Conservation (phyloP, 2,113 vertebrate species). For the Copsychus sechellarum region DNA sequence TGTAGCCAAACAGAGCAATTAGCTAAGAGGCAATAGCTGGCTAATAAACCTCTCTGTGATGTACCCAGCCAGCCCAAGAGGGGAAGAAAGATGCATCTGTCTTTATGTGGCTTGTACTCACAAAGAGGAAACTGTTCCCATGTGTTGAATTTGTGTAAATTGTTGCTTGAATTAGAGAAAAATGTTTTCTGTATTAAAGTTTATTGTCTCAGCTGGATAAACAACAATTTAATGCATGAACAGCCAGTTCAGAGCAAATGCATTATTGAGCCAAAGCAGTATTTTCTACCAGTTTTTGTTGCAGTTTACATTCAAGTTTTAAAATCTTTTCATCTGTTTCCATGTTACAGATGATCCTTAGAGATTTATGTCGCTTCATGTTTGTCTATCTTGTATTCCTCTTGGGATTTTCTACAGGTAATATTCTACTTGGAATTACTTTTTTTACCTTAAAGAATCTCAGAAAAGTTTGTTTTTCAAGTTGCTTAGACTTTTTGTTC, state of each 20-base stretch:
- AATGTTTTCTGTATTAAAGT: background rate
- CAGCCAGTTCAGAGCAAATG: background rate
- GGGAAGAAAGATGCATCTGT: background rate
- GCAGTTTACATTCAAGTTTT: background rate
- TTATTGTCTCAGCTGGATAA: background rate
- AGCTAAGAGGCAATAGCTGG: background rate
- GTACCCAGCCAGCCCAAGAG: background rate
- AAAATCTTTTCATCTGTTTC: background rate
- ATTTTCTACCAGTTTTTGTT: background rate
- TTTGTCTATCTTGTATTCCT: constrained; percentile 92
- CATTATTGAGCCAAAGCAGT: background rate
- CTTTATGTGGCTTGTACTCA: background rate
- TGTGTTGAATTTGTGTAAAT: background rate
- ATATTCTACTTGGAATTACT: background rate
- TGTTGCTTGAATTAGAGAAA: background rate
- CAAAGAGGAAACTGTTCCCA: background rate
- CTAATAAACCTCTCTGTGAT: background rate
- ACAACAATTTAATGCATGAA: background rate
- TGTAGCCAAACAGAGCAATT: background rate
- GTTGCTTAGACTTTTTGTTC: background rate
- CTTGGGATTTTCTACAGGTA: constrained; percentile 96
- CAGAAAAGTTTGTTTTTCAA: background rate
- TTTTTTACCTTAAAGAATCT: background rate
- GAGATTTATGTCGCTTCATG: constrained; percentile 92
- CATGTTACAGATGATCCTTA: constrained; percentile 87